Percentiles rank a stretch among this genome's conserved stretches.
Evolutionary conservation across 2,888 invertebrate species (phyloP).

Genomic region (Labia minor): DNA sequence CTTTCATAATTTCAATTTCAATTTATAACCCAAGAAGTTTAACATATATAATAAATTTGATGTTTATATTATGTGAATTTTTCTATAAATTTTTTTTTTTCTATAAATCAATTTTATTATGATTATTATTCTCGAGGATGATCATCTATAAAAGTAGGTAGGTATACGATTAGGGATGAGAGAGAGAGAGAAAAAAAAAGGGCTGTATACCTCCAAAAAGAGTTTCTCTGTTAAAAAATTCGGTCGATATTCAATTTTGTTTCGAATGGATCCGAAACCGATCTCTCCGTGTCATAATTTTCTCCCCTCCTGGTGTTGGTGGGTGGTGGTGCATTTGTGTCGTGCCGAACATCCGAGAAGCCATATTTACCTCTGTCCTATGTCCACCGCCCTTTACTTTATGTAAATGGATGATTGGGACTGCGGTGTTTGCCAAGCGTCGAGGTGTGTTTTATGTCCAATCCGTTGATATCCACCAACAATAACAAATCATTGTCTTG

Average conservation of each 20-base stretch:
- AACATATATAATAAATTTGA: too few relatives aligned
- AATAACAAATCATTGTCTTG: slow-evolving; percentile 1
- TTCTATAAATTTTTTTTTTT: too few relatives aligned
- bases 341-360: not conserved
- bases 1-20: too few relatives aligned
- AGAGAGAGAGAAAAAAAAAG: too few relatives aligned
- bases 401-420: not conserved
- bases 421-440: not conserved
- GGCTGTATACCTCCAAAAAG: too few relatives aligned
- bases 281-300: not conserved
- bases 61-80: too few relatives aligned
- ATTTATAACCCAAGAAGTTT: too few relatives aligned
- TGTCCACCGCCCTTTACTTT: not conserved
- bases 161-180: too few relatives aligned
- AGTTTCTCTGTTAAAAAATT: not conserved
- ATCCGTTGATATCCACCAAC: not conserved
- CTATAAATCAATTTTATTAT: too few relatives aligned
- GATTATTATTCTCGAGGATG: too few relatives aligned
- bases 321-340: not conserved
- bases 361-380: slow-evolving; percentile 3
- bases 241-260: slow-evolving; percentile 5
- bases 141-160: too few relatives aligned
- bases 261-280: not conserved
- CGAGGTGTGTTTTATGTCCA: not conserved
- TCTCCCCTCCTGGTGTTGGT: not conserved